Conservation (phyloP, 2,888 invertebrate genomes). For the Andrena marginata region DNA sequence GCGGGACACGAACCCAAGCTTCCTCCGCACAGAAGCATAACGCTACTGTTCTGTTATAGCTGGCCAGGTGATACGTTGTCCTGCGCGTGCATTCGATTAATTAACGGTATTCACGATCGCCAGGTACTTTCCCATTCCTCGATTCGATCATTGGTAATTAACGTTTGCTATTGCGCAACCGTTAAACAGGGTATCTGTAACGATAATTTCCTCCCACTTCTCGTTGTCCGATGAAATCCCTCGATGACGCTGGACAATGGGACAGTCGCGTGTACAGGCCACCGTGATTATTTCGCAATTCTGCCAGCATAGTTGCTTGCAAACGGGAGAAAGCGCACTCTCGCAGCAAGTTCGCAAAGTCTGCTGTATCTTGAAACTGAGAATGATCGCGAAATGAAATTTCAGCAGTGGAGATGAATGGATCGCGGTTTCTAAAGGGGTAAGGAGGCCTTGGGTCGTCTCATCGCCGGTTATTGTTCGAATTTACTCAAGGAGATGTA, state of each 20-base stretch:
- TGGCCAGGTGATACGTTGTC: constrained; percentile 3
- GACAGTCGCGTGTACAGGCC: constrained; percentile 14
- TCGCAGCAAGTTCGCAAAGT: background rate
- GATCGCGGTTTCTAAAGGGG: background rate
- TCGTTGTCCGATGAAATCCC: constrained; percentile 30
- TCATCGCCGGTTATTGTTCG: constrained; percentile 1
- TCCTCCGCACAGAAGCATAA: background rate
- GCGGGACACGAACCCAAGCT: background rate
- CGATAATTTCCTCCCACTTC: constrained; percentile 33
- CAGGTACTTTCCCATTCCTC: constrained; percentile 48
- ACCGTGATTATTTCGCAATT: background rate
- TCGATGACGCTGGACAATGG: constrained; percentile 19
- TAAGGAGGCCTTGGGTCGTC: background rate
- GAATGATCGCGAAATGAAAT: too few species aligned
- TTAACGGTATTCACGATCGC: constrained; percentile 55
- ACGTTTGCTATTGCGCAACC: constrained; percentile 49
- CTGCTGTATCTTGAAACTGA: background rate
- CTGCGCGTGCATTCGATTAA: constrained; percentile 41
- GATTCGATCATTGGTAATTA: constrained; percentile 58
- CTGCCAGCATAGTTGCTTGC: background rate
- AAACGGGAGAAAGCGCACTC: background rate
- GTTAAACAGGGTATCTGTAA: constrained; percentile 27
- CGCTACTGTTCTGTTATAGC: constrained; percentile 18
- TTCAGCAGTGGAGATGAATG: too few species aligned
- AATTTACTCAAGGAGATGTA: constrained; percentile 9